These are phyloP conservation scores for Aricia artaxerxes DNA, from an alignment of 2,888 invertebrate genomes.

Conservation along the genomic window DNA sequence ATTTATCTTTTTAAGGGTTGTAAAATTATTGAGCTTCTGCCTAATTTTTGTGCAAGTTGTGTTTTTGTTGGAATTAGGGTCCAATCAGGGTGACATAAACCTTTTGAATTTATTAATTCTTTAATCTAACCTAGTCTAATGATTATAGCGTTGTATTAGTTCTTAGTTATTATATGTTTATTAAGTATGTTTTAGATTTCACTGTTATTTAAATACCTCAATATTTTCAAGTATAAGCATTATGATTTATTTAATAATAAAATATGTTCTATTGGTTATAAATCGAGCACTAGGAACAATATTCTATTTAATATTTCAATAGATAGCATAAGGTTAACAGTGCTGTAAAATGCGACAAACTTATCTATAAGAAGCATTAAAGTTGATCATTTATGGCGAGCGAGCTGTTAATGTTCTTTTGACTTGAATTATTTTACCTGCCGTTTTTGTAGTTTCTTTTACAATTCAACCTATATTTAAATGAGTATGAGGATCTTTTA, in stretches of 20 bases:
- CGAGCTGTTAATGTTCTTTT: constrained; percentile 26
- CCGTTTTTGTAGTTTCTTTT: constrained; percentile 18
- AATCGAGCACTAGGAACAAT: neutral
- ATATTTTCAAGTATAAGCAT: too few species aligned
- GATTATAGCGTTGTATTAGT: too few species aligned
- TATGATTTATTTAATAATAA: too few species aligned
- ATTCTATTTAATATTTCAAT: constrained; percentile 24
- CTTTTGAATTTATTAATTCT: neutral
- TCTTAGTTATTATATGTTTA: too few species aligned
- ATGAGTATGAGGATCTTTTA: constrained; percentile 12
- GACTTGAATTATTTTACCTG: constrained; percentile 24
- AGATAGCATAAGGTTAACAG: constrained; percentile 16
- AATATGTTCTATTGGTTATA: neutral
- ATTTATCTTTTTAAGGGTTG: neutral
- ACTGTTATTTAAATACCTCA: too few species aligned
- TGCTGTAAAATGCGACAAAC: constrained; percentile 19
- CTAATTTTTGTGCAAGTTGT: neutral
- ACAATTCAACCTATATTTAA: constrained; percentile 10
- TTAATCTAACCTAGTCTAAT: too few species aligned
- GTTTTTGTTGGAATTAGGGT: neutral
- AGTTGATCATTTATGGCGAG: constrained; percentile 28
- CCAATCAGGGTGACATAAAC: neutral
- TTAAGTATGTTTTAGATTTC: too few species aligned
- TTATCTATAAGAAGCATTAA: constrained; percentile 23
- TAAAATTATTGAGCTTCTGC: constrained; percentile 10